Evolutionary conservation across 2,888 invertebrate genomes (phyloP).

Genomic region (Galeruca laticollis): DNA sequence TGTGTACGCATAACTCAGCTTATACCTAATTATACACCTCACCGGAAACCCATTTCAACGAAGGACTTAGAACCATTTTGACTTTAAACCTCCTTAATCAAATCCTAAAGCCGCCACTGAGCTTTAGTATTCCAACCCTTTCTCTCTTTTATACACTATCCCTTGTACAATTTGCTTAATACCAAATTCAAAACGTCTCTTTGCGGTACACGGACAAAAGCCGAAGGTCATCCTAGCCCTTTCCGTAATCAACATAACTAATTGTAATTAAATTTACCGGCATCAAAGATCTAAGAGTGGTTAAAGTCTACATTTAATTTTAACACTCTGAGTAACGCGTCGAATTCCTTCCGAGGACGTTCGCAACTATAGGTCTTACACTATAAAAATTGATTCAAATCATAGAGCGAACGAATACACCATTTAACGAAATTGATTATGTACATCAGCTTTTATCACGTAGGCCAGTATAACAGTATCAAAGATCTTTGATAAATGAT

Average conservation of each 20-base stretch:
- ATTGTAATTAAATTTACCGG: constrained; percentile 41
- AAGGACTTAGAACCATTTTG: too few species aligned
- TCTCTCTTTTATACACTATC: constrained; percentile 25
- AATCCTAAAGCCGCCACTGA: constrained; percentile 15
- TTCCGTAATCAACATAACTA: constrained; percentile 43
- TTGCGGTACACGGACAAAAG: constrained; percentile 37
- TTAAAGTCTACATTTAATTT: constrained; percentile 31
- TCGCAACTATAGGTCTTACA: too few species aligned
- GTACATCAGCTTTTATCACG: too few species aligned
- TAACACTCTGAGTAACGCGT: constrained; percentile 27
- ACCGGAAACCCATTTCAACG: too few species aligned
- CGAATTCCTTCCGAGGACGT: constrained; percentile 11
- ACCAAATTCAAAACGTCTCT: constrained; percentile 39
- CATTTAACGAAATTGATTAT: too few species aligned
- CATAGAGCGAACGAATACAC: too few species aligned
- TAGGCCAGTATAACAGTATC: too few species aligned
- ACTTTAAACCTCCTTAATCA: constrained; percentile 6
- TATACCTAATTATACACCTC: too few species aligned
- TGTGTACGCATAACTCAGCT: too few species aligned
- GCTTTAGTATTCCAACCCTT: not conserved
- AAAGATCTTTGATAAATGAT: too few species aligned
- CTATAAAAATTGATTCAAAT: too few species aligned
- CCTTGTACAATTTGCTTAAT: constrained; percentile 39
- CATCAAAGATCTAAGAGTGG: constrained; percentile 20
- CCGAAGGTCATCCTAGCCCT: constrained; percentile 37